Conservation (phyloP, 2,888 invertebrate species). For the Aquatica leii region DNA sequence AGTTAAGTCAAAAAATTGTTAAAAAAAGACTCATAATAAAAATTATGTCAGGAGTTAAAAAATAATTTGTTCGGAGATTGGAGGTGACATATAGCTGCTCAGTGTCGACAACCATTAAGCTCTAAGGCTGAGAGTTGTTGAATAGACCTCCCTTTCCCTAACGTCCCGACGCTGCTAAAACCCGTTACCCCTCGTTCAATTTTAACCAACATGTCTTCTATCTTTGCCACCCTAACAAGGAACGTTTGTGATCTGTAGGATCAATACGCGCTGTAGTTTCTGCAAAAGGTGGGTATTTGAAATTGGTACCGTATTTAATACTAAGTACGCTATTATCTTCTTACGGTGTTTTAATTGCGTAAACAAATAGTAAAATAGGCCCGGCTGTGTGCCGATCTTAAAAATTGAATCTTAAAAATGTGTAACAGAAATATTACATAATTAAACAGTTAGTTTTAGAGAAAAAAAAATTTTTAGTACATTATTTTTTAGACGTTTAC, state of each 20-base stretch:
- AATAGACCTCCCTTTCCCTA: slow-evolving; percentile 45
- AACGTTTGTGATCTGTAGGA: slow-evolving; percentile 46
- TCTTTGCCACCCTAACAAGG: slow-evolving; percentile 38
- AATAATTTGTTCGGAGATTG: slow-evolving; percentile 31
- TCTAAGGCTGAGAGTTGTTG: slow-evolving; percentile 47
- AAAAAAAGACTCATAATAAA: slow-evolving; percentile 2
- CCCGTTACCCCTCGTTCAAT: slow-evolving; percentile 37
- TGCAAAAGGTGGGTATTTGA: slow-evolving; percentile 31
- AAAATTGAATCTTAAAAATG: no score
- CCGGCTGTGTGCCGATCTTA: no score
- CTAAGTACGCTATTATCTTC: not conserved
- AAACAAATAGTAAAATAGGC: no score
- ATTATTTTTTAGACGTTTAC: no score
- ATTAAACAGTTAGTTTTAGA: no score
- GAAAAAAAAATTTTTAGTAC: no score
- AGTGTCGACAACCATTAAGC: slow-evolving; percentile 48
- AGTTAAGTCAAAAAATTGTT: no score
- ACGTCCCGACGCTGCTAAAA: slow-evolving; percentile 28
- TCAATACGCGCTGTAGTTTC: slow-evolving; percentile 47
- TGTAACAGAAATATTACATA: no score
- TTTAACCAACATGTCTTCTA: slow-evolving; percentile 39
- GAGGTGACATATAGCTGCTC: slow-evolving; percentile 41
- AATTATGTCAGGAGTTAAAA: slow-evolving; percentile 18
- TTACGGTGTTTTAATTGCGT: no score
- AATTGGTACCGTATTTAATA: no score